Evolutionary conservation across 2,113 vertebrate species (phyloP).

Genomic region (Pungitius pungitius): DNA sequence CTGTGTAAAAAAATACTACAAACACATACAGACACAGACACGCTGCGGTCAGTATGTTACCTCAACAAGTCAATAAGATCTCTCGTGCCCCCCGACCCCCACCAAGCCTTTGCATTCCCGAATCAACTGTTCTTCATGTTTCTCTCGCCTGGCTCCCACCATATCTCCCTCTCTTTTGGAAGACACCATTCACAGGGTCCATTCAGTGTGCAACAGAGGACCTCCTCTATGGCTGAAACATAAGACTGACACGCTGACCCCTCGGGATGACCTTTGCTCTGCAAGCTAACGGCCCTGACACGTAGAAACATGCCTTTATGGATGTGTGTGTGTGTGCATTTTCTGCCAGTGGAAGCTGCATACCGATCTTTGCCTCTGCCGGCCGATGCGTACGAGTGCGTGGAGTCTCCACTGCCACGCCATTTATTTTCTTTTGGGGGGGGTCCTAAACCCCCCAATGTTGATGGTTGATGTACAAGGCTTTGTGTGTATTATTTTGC

Average conservation of each 20-base stretch:
- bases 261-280: conserved; percentile 58
- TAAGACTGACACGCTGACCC: conserved; percentile 66
- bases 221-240: conserved; percentile 68
- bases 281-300: conserved; percentile 56
- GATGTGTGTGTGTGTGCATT: not conserved
- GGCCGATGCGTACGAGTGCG: not conserved
- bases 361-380: conserved; percentile 24
- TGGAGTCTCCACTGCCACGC: not conserved
- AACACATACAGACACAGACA: not conserved
- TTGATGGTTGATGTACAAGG: not conserved
- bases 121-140: conserved; percentile 17
- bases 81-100: conserved; percentile 22
- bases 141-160: conserved; percentile 32
- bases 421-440: not conserved
- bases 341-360: conserved; percentile 11
- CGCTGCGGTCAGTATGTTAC: conserved; percentile 5
- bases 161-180: conserved; percentile 12
- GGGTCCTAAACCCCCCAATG: not conserved
- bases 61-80: conserved; percentile 54
- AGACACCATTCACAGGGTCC: conserved; percentile 48
- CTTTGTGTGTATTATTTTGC: not conserved
- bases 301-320: conserved; percentile 51
- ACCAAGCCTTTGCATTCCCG: conserved; percentile 11
- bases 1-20: conserved; percentile 3
- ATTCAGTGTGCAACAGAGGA: conserved; percentile 64